Conservation (phyloP, 37 sponge, comb jelly and placozoan species). For the Chondrilla cf. caribensis region DNA sequence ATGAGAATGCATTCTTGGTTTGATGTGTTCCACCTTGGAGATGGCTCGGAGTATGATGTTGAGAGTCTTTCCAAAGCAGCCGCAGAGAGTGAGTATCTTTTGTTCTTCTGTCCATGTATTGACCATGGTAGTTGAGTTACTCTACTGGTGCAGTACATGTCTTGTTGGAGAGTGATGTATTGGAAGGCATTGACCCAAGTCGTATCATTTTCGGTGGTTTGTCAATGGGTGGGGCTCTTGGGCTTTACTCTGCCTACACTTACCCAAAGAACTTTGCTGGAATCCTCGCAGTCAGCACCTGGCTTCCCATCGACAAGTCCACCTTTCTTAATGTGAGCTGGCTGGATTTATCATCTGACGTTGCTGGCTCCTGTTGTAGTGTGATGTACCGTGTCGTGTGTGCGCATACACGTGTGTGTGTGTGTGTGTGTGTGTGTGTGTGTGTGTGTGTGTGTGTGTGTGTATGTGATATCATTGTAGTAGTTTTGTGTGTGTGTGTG, state of each 20-base stretch:
- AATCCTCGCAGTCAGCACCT: slow-evolving; percentile 64
- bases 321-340: no score
- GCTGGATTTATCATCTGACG: no score
- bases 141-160: not conserved
- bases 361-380: no score
- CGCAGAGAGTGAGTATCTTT: not conserved
- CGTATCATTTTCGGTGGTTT: slow-evolving; percentile 58
- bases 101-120: not conserved
- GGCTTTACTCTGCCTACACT: slow-evolving; percentile 63
- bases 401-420: no score
- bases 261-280: slow-evolving; percentile 63
- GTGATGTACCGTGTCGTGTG: no score
- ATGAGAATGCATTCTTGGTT: slow-evolving; percentile 82
- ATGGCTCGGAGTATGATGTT: slow-evolving; percentile 41
- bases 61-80: slow-evolving; percentile 51
- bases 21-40: slow-evolving; percentile 53
- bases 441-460: not conserved
- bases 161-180: slow-evolving; percentile 4
- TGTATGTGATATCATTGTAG: no score
- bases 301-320: not conserved
- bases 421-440: no score
- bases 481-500: no score
- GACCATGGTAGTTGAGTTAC: not conserved
- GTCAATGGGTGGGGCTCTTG: slow-evolving; percentile 77
- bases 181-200: slow-evolving; percentile 19